Base-by-base conservation (phyloP, 2,797 vertebrate genomes). In the Orientallactaga sibirica region DNA sequence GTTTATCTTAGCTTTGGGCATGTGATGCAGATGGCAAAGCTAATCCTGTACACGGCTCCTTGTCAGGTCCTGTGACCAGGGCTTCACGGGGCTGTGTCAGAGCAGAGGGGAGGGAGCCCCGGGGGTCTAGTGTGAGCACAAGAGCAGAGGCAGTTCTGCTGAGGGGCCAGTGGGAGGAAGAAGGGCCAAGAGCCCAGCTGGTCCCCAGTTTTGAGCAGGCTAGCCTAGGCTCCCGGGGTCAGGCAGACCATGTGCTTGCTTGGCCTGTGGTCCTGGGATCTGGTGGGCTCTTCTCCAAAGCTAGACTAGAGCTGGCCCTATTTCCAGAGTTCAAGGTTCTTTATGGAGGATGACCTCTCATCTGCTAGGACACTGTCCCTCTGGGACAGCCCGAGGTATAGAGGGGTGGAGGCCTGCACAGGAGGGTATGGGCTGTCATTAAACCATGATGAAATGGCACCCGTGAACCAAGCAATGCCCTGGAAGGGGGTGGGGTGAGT, bases 1-100 rank as follows among this genome's bases (percentile, higher is more conserved):
- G 64, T 75, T 95, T 88, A 86, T 76, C 74, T 78, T 52, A 41
- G 24, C n/a, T 16, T 86, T 7, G 16, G 76, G 43, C 3, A 62
- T 19, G 14, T 76, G 86, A 77, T 41, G 25, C 2, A 41, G 78
- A 70, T 2, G 20, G 25, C 86, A 52, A 61, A 77, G 29, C 37
- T 89, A 76, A 93, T 68, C 78, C 33, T 86, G 71, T 11, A 87
- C 48, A 61, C 4, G 5, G 52, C 0, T 7, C 20, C 64, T 83
- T 79, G 48, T 22, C 70, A n/a, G 74, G 0, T 37, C 82, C 14
- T 27, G 78, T 1, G 86, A 5, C 33, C 79, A 68, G 52, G 24
- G 73, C 5, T 5, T 2, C 3, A 3, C 1, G 29, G 27, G 9
- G 62, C 25, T 4, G 70, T 7, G 0, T 10, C 5, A 43, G 70